Conservation (phyloP, 2,113 vertebrate genomes). For the Anseranas semipalmata region DNA sequence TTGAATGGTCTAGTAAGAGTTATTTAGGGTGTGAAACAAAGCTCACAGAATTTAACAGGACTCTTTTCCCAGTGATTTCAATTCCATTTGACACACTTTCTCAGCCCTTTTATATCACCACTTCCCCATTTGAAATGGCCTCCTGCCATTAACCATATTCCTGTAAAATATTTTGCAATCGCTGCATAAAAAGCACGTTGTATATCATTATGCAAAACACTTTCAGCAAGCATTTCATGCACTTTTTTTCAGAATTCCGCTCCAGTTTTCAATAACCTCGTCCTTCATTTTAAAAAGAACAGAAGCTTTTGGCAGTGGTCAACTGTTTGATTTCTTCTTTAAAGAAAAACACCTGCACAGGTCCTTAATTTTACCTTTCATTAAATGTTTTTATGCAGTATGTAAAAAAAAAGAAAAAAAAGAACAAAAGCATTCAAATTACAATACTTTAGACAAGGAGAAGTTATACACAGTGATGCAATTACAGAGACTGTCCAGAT, state of each 20-base stretch:
- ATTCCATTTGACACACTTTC: background rate
- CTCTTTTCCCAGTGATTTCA: background rate
- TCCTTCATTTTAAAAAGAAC: background rate
- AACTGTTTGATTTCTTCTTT: background rate
- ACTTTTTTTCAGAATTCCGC: background rate
- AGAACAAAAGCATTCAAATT: background rate
- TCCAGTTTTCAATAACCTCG: background rate
- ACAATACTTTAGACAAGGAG: rapidly evolving
- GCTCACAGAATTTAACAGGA: background rate
- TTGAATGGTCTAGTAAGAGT: background rate
- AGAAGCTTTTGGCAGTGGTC: background rate
- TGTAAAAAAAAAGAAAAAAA: too few relatives aligned
- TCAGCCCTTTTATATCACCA: background rate
- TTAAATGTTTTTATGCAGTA: background rate
- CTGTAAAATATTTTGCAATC: background rate
- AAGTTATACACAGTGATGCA: background rate
- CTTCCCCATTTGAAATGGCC: background rate
- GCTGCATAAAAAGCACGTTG: background rate
- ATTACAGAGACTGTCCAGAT: background rate
- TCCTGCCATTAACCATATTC: background rate
- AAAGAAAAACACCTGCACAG: background rate
- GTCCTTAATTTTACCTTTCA: background rate
- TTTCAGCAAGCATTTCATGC: background rate
- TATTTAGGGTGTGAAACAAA: background rate
- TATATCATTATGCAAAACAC: background rate